Base-by-base conservation (phyloP, 2,113 vertebrate species). In the Pholis gunnellus region DNA sequence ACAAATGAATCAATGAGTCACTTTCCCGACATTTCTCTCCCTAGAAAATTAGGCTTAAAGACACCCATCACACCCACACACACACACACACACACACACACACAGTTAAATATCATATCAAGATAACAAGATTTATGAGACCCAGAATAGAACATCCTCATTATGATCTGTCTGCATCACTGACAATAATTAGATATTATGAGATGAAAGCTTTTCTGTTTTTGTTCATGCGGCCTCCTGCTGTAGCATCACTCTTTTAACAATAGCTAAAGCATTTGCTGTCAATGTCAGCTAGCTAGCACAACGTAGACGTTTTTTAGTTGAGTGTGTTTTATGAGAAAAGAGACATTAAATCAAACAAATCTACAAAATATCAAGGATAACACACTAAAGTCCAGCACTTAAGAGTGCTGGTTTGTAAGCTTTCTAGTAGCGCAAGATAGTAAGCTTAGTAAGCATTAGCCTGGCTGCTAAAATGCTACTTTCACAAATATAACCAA, bases 1-100 rank as follows among this genome's bases (percentile, higher is more conserved):
- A 73, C 46, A 29, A 25, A 34, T 27, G 52, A 79, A 36, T 78
- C 61, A 73, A n/a, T 86, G 81, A 88, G 69, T 87, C 81, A 85
- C 52, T 61, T 54, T 74, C 50, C 54, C 3, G 4, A n/a, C 64
- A 81, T 81, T 79, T 71, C 64, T 63, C 71, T 78, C 40, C 52
- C 34, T 42, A 68, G 75, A 81, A 75, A 80, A 52, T 27, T 3
- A 29, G 31, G 27, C 57, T 60, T 29, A 31, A 29, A 31, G 20
- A 54, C 22, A 22, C 4, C 3, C 22, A 4, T 25, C 52, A 31
- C 27, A 31, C 27, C 20, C 2, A 52, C 6, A 22, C 48, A 9
- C 7, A 22, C 48, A 22, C 48, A 22, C 48, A 38, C 64, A 36
- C 72, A 71, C 44, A 50, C 68, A 70, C 67, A 15, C 66, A 68